Evolutionary conservation across 2,797 vertebrate species (phyloP), one percentile per base, ranked within the genome.

Genomic region (Lutjanus argentimaculatus): DNA sequence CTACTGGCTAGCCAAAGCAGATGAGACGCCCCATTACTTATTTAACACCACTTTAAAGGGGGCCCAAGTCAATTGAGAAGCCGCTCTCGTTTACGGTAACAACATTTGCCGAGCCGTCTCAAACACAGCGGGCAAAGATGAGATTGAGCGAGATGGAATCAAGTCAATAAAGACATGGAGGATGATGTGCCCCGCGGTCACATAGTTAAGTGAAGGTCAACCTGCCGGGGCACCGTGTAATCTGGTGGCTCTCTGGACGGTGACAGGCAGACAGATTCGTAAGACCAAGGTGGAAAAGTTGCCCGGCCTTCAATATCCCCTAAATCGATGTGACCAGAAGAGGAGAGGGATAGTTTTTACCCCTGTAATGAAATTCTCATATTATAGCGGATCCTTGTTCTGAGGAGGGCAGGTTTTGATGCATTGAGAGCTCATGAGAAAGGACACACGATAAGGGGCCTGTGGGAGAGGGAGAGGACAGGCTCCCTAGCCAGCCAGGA

Each of bases 1-100:
- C 82, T 30, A 77, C 79, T 40, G 82, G 83, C 81, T 77, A 73
- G 88, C 85, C 89, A 82, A 85, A 87, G 88, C 83, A 88, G 86
- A 93, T 85, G 88, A 93, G 92, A 92, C 80, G 78, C 81, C 89
- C 88, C 89, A 93, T 95, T 93, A 94, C 89, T 95, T 94, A 94
- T 94, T 94, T 90, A 93, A 85, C 75, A 91, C 80, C 91, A 93
- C 91, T 94, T 94, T 92, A 88, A 91, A 86, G 85, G 75, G 61
- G 88, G 84, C 84, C 80, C 74, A 6, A 90, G 91, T 94, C 89
- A 88, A 93, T 89, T 81, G 89, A 92, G 91, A 85, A 81, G 84
- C 89, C 22, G 70, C 79, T 86, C 87, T 88, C 87, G 65, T 89
- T 92, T 91, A 89, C 85, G 79, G 91, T 90, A 92, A 92, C 88